Base-by-base conservation (phyloP, 2,888 invertebrate genomes). In the Serrognathus titanus region DNA sequence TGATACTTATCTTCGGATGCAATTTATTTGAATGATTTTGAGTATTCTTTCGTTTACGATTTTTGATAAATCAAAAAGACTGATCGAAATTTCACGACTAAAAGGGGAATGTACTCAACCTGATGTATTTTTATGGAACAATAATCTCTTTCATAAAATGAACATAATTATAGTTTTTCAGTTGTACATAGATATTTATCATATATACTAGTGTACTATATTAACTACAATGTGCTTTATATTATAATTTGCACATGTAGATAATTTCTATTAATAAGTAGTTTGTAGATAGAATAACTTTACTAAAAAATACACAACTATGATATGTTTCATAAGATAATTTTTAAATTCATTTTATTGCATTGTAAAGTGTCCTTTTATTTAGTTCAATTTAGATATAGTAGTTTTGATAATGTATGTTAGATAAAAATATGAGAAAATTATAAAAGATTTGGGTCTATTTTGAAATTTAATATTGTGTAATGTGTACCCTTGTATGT, bases 171-270 rank as follows among this genome's bases (percentile, higher is more conserved):
- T 52, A 58, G 46, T 63, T 60, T 50, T 61, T 61, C 53, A 57
- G 55, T 61, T 63, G 63, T 61, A 63, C 47, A 63, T 63, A 63
- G 55, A 57, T 61, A 63, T 61, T 63, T 63, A 63, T 63, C 61
- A 59, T 57, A 55, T 58, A 60, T 53, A 58, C 55, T 59, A 63
- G 55, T 61, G 59, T 62, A 62, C 53, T 57, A 57, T 59, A 59
- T 49, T 47, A 55, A 48, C 51, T 59, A 60, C 50, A 60, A 59
- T 65, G 63, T 65, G 65, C 65, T 65, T 65, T 61, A 65, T 63
- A 65, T 58, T 56, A 59, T 65, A 57, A 63, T 62, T 65, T 65
- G 65, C 65, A 65, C 65, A 63, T 62, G 63, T 65, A 65, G 62
- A 62, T 58, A 57, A 62, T 65, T 62, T 65, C 55, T 56, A 62